phyloP scores from a whole-genome alignment of 2,113 vertebrate genomes.

The Isichthys henryi region DNA sequence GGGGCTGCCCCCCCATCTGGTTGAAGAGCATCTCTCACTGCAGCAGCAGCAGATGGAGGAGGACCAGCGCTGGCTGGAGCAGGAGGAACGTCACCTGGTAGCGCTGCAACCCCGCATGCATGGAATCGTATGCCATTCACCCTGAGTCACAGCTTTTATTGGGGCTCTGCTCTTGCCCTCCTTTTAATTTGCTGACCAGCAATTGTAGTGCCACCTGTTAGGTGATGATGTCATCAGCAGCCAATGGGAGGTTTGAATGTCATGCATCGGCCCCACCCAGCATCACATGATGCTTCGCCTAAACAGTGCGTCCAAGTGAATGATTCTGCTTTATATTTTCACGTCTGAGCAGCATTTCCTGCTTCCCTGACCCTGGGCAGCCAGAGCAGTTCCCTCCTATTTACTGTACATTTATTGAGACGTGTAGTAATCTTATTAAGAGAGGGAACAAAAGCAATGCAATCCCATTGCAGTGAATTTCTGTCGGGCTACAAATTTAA shows the following conservation, averaged over 20 bases:
- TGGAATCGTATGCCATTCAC: background rate
- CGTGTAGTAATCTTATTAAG: background rate
- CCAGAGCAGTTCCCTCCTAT: background rate
- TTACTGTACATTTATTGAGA: background rate
- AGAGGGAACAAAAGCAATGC: background rate
- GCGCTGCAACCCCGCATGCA: background rate
- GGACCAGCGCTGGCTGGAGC: slow-evolving; percentile 89
- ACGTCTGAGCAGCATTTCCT: background rate
- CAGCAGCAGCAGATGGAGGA: slow-evolving; percentile 96
- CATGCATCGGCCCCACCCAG: background rate
- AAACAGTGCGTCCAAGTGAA: background rate
- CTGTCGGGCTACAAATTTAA: background rate
- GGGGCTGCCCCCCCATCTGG: slow-evolving; percentile 70
- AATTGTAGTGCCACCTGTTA: background rate
- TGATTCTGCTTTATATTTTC: background rate
- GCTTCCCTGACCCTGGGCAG: background rate
- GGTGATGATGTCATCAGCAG: background rate
- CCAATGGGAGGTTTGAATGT: background rate
- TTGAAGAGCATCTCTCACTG: slow-evolving; percentile 88
- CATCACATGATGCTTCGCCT: background rate
- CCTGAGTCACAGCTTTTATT: background rate
- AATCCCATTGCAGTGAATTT: background rate
- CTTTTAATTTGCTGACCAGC: background rate
- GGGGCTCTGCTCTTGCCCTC: background rate
- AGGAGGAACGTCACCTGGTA: slow-evolving; percentile 89